These are phyloP conservation scores for Leptopilina drosophilae DNA, from an alignment of 2,888 invertebrate genomes.

Conservation along the genomic window DNA sequence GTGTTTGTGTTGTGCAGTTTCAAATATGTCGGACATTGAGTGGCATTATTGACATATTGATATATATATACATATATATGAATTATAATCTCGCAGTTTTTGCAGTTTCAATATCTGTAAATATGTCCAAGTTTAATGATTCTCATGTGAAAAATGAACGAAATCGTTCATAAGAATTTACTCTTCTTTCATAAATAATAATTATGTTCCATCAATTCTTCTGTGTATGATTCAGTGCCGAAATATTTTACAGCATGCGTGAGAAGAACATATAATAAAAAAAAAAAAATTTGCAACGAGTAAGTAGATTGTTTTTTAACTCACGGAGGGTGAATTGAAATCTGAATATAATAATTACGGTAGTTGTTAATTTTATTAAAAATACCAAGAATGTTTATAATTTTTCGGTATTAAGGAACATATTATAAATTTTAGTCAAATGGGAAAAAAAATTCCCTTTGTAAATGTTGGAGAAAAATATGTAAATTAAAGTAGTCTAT, in stretches of 20 bases:
- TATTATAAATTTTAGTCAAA: too few species aligned
- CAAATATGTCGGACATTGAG: too few species aligned
- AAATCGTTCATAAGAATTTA: background rate
- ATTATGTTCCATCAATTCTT: constrained; percentile 57
- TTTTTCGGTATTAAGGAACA: background rate
- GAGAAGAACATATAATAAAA: constrained; percentile 2
- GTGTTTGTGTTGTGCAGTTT: too few species aligned
- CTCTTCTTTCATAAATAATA: constrained; percentile 40
- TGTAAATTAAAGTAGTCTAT: constrained; percentile 59
- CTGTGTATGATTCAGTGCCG: constrained; percentile 65
- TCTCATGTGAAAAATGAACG: background rate
- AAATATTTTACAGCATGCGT: constrained; percentile 54
- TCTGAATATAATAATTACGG: too few species aligned
- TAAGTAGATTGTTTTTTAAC: background rate
- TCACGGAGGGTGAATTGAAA: too few species aligned
- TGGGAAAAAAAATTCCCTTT: too few species aligned
- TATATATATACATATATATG: too few species aligned
- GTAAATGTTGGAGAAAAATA: constrained; percentile 50
- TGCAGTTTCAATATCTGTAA: too few species aligned
- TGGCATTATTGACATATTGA: too few species aligned
- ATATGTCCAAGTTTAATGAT: background rate
- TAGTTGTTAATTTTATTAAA: too few species aligned
- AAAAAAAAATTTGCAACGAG: background rate
- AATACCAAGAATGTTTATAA: background rate
- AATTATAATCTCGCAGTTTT: too few species aligned